Base-by-base conservation (phyloP, 2,113 vertebrate genomes). In the Atrichornis clamosus region DNA sequence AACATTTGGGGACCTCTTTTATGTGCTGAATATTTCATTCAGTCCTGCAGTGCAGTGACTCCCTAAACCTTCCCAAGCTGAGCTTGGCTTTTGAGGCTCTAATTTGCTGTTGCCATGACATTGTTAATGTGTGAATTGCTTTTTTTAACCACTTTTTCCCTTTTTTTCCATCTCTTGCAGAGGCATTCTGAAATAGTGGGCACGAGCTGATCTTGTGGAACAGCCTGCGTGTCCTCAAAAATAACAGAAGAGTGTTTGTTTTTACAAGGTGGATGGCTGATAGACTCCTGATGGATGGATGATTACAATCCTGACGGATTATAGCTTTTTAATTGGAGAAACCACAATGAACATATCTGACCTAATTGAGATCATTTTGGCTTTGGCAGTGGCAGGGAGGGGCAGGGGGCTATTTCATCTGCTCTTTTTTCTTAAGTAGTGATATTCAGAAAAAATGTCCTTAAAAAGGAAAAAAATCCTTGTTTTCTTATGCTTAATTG, bases 81-180 rank as follows among this genome's bases (percentile, higher is more conserved):
- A 91, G 93, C 79, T 94, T 56, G 15, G 75, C 88, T 91, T 95
- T 80, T 83, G 72, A 96, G 95, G 76, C 85, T 96, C 73, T 96
- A 94, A 91, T 95, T 96, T 94, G 76, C 95, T 96, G 95, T 97
- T 97, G 95, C 92, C 93, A 96, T 95, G 96, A 96, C 85, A 92
- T 87, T 96, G 92, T 90, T 96, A 94, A 95, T 95, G 90, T 96
- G 79, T 97, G 94, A 95, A 95, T 65, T 80, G 85, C 94, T 86
- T 97, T 93, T 95, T 94, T 94, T 92, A 97, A 95, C 89, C 50
- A 59, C 79, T 62, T 75, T 58, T 53, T 60, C n/a, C 42, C 50
- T 56, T 69, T 89, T 76, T 85, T 56, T 50, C 87, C 53, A 4
- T 39, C 53, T 77, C 78, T 94, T 77, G 87, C 91, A 77, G 93